Evolutionary conservation across 2,797 vertebrate species (phyloP).

Genomic region (Acipenser transmontanus): DNA sequence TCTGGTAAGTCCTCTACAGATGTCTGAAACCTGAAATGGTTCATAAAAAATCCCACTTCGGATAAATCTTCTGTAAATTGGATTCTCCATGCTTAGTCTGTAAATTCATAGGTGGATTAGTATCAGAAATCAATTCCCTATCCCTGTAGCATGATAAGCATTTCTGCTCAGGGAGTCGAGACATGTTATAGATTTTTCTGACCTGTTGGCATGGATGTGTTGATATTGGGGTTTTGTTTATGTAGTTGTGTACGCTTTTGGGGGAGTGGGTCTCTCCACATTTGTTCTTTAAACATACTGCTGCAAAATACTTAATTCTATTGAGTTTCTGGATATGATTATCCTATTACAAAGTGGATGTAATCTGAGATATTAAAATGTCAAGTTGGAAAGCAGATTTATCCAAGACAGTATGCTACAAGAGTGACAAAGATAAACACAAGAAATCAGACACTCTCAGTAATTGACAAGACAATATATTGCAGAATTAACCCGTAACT

Average conservation of each 20-base stretch:
- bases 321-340: slow-evolving; percentile 4
- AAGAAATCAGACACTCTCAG: no score
- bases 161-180: neutral
- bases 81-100: slow-evolving; percentile 10
- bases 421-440: neutral
- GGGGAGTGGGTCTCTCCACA: neutral
- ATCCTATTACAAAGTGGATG: slow-evolving; percentile 1
- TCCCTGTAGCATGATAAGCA: slow-evolving; percentile 11
- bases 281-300: neutral
- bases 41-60: slow-evolving; percentile 14
- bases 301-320: neutral
- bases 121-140: slow-evolving; percentile 21
- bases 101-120: slow-evolving; percentile 16
- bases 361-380: neutral
- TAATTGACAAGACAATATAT: no score
- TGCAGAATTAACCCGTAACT: no score
- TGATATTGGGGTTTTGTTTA: neutral
- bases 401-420: neutral
- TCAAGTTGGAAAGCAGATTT: neutral
- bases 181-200: slow-evolving; percentile 5
- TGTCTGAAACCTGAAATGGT: slow-evolving; percentile 9
- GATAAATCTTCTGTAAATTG: slow-evolving; percentile 15
- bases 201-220: neutral
- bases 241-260: neutral
- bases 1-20: slow-evolving; percentile 5